Conservation (phyloP, 2,888 invertebrate species). For the Gonocerus acuteangulatus region DNA sequence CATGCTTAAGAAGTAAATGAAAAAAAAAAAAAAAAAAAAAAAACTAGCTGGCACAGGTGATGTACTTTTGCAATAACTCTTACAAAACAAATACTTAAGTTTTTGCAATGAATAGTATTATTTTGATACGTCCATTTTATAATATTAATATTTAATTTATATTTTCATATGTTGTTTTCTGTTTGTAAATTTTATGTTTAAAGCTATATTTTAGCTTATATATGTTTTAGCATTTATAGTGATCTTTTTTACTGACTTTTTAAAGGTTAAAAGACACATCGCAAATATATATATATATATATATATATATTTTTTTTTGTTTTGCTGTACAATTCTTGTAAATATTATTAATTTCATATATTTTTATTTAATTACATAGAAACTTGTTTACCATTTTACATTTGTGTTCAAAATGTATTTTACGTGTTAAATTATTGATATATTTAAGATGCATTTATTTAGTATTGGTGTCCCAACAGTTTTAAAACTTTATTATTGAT, state of each 20-base stretch:
- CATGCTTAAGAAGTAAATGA: conserved; percentile 5
- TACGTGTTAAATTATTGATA: conserved; percentile 12
- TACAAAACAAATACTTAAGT: background rate
- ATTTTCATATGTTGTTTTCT: conserved; percentile 23
- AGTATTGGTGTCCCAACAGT: background rate
- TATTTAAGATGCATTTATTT: conserved; percentile 15
- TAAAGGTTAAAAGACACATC: conserved; percentile 12
- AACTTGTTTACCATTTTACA: conserved; percentile 13
- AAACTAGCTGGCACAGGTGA: conserved; percentile 5
- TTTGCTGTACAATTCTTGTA: background rate
- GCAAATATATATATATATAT: background rate
- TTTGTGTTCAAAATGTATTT: conserved; percentile 23
- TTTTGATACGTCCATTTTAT: conserved; percentile 26
- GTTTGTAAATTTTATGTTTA: conserved; percentile 26
- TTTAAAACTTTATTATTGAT: too few species aligned
- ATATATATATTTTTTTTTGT: background rate
- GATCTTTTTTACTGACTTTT: background rate
- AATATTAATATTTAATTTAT: conserved; percentile 17
- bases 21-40: too few species aligned
- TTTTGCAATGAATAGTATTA: conserved; percentile 25
- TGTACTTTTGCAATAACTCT: conserved; percentile 8
- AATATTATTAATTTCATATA: too few species aligned
- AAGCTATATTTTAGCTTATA: conserved; percentile 1
- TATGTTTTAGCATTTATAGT: background rate
- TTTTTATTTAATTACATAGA: background rate